A percentile compares a stretch with the other conserved stretches of the same genome.
phyloP scores from a whole-genome alignment of 2,888 invertebrate species.

The Ormyrus rosae region DNA sequence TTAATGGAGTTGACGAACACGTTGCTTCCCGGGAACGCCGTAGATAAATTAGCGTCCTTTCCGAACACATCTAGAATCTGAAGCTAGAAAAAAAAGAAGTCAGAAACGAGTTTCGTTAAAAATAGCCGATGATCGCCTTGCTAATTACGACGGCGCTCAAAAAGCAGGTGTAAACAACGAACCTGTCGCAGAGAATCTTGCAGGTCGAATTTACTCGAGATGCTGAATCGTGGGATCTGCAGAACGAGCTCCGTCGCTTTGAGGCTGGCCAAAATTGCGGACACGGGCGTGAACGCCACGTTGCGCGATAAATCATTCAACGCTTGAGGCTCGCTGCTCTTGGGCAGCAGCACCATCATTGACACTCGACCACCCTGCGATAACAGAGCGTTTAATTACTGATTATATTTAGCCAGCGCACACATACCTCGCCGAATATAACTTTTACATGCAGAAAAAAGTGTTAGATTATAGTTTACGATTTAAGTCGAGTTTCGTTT shows the following conservation, averaged over 20 bases:
- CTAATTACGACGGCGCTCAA: no score
- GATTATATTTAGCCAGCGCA: no score
- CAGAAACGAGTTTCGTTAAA: slow-evolving; percentile 17
- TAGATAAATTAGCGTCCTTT: slow-evolving; percentile 78
- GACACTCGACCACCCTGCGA: slow-evolving; percentile 80
- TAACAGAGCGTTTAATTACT: background rate
- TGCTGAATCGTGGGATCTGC: slow-evolving; percentile 80
- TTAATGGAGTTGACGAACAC: slow-evolving; percentile 78
- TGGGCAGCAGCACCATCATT: slow-evolving; percentile 81
- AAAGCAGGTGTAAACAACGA: slow-evolving; percentile 27
- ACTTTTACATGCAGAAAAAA: background rate
- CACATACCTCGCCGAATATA: background rate
- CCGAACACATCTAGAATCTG: slow-evolving; percentile 79
- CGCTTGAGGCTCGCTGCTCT: slow-evolving; percentile 74
- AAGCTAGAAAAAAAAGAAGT: slow-evolving; percentile 75
- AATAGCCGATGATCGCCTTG: background rate
- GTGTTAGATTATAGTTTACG: no score
- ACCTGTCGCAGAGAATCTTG: slow-evolving; percentile 77
- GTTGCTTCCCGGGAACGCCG: slow-evolving; percentile 76
- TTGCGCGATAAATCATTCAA: slow-evolving; percentile 78
- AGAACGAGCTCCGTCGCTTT: slow-evolving; percentile 77
- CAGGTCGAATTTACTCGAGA: slow-evolving; percentile 79
- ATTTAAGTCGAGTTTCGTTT: no score
- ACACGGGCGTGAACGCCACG: slow-evolving; percentile 78
- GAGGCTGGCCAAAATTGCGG: slow-evolving; percentile 76